A percentile compares a stretch with the other conserved stretches of the same genome.
Conservation (phyloP, 2,113 vertebrate species). For the Paramisgurnus dabryanus region DNA sequence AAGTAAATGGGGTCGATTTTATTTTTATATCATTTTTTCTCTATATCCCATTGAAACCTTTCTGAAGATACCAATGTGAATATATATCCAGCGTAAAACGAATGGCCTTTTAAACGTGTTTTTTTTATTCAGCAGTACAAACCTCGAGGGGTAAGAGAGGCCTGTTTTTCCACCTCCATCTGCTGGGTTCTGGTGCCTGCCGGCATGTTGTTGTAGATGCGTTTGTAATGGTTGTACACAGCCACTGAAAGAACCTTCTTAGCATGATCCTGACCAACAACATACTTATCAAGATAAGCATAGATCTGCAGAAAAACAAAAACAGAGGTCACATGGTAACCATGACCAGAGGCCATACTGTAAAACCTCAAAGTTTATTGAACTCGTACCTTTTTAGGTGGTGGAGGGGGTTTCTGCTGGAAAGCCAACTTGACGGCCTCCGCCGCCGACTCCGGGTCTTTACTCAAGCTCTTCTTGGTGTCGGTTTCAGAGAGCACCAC, state of each 20-base stretch:
- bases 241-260: conserved; percentile 91
- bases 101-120: not conserved
- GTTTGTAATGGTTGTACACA: conserved; percentile 92
- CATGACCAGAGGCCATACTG: not conserved
- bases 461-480: conserved; percentile 86
- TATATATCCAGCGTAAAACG: not conserved
- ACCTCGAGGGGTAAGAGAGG: conserved; percentile 86
- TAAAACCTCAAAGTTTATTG: conserved; percentile 1
- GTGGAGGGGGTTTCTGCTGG: conserved; percentile 87
- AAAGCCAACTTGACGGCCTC: conserved; percentile 90
- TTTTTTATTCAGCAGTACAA: conserved; percentile 55
- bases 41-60: too few relatives aligned
- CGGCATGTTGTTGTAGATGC: conserved; percentile 89
- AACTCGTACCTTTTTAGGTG: conserved; percentile 83
- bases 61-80: too few relatives aligned
- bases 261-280: conserved; percentile 88
- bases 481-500: conserved; percentile 89
- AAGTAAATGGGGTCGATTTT: too few relatives aligned
- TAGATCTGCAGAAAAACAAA: conserved; percentile 75
- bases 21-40: too few relatives aligned
- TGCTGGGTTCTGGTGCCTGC: conserved; percentile 81
- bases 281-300: conserved; percentile 90
- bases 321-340: not conserved
- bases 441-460: conserved; percentile 85
- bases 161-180: conserved; percentile 85